phyloP scores from a whole-genome alignment of 2,888 invertebrate species.

The Dorcus parallelipipedus region DNA sequence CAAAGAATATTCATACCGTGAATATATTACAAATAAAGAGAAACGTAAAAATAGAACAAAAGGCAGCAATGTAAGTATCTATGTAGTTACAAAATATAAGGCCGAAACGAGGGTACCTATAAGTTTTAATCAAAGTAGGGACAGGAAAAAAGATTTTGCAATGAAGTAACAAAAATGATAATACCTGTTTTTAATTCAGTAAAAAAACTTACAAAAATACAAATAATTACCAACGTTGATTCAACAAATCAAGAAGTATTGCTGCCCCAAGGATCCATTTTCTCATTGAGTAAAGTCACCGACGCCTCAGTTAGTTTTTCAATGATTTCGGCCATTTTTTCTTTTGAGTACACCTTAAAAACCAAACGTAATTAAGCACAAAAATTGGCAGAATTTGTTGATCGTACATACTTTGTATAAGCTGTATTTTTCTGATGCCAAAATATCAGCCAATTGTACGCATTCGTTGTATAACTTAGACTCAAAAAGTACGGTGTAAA shows the following conservation, averaged over 20 bases:
- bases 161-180: too few relatives aligned
- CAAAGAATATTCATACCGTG: too few relatives aligned
- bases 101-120: too few relatives aligned
- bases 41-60: too few relatives aligned
- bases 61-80: too few relatives aligned
- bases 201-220: constrained; percentile 1
- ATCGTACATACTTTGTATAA: constrained; percentile 66
- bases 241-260: constrained; percentile 33
- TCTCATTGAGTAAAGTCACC: constrained; percentile 68
- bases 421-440: constrained; percentile 74
- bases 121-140: too few relatives aligned
- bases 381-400: constrained; percentile 6
- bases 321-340: constrained; percentile 72
- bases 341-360: constrained; percentile 68
- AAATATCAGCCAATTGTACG: constrained; percentile 71
- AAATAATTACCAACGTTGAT: not conserved
- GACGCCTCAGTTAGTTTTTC: constrained; percentile 77
- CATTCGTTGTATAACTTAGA: constrained; percentile 75
- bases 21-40: too few relatives aligned
- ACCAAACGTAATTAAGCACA: constrained; percentile 6
- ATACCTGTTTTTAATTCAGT: too few relatives aligned
- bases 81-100: too few relatives aligned
- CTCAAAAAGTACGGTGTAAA: constrained; percentile 76
- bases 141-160: too few relatives aligned
- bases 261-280: constrained; percentile 81